phyloP scores from a whole-genome alignment of 2,113 vertebrate genomes.

The Semicossyphus pulcher region DNA sequence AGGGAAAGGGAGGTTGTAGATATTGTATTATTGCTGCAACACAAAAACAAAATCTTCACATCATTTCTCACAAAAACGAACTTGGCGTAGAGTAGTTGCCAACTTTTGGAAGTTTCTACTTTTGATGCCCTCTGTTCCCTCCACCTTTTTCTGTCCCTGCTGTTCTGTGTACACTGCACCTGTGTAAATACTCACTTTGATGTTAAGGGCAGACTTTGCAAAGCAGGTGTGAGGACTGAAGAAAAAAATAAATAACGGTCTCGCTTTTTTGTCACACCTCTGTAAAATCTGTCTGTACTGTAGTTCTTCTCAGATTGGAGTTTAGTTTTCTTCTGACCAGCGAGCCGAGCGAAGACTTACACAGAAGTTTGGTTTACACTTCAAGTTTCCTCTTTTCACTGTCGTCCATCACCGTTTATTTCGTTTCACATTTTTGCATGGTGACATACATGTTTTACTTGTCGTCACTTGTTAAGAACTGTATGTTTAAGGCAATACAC shows the following conservation, averaged over 20 bases:
- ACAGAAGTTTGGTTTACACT: neutral
- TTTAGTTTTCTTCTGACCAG: no score
- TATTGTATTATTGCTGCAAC: conserved; percentile 61
- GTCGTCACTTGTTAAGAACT: conserved; percentile 34
- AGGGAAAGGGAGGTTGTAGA: conserved; percentile 50
- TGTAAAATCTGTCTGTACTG: conserved; percentile 14
- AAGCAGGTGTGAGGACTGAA: conserved; percentile 13
- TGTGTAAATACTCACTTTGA: conserved; percentile 69
- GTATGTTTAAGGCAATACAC: conserved; percentile 59
- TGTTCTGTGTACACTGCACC: conserved; percentile 42
- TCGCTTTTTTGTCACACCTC: conserved; percentile 3
- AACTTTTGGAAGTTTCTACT: conserved; percentile 31
- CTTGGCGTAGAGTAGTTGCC: conserved; percentile 27
- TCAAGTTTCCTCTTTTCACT: neutral
- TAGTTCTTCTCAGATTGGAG: neutral
- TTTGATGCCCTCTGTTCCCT: conserved; percentile 9
- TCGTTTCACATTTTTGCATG: conserved; percentile 56
- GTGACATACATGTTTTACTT: conserved; percentile 16
- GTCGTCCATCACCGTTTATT: conserved; percentile 36
- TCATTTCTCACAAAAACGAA: conserved; percentile 29
- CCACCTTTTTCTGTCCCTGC: conserved; percentile 31
- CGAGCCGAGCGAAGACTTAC: no score
- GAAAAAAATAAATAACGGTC: conserved; percentile 18
- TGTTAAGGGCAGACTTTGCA: conserved; percentile 34
- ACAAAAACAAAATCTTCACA: conserved; percentile 33